A percentile compares a stretch with the other conserved stretches of the same genome.
These are phyloP conservation scores for Meteorus cinctellus DNA, from an alignment of 2,888 invertebrate species.

Conservation along the genomic window DNA sequence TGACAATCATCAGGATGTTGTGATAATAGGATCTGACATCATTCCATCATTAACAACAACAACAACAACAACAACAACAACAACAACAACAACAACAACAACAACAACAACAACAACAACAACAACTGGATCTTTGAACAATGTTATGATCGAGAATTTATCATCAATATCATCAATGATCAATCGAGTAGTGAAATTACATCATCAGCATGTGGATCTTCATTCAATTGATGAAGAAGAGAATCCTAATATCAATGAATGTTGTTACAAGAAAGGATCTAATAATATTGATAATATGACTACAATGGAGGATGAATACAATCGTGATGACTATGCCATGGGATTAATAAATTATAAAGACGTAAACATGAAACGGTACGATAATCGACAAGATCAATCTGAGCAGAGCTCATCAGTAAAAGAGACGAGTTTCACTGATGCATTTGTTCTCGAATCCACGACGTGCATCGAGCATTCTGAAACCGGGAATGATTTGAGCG, in stretches of 20 bases:
- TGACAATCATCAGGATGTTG: background rate
- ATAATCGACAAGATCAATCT: slow-evolving; percentile 40
- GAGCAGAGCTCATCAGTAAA: slow-evolving; percentile 52
- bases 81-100: background rate
- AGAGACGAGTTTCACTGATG: slow-evolving; percentile 54
- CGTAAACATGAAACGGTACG: slow-evolving; percentile 40
- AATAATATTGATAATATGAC: slow-evolving; percentile 49
- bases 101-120: slow-evolving; percentile 3
- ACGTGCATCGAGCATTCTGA: slow-evolving; percentile 30
- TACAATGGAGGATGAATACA: slow-evolving; percentile 42
- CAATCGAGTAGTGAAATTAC: slow-evolving; percentile 41
- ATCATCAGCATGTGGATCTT: slow-evolving; percentile 58
- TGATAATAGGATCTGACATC: background rate
- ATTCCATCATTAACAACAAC: background rate
- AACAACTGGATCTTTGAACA: background rate
- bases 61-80: background rate
- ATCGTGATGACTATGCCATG: no score
- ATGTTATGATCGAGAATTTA: slow-evolving; percentile 55
- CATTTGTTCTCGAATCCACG: slow-evolving; percentile 28
- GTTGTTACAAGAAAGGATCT: slow-evolving; percentile 48
- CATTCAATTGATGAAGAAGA: slow-evolving; percentile 61
- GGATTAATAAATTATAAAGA: slow-evolving; percentile 20
- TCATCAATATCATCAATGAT: slow-evolving; percentile 3
- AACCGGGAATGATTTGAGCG: slow-evolving; percentile 43
- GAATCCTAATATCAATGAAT: slow-evolving; percentile 49